Conservation (phyloP, 2,888 invertebrate genomes). For the Toxonevra muliebris region DNA sequence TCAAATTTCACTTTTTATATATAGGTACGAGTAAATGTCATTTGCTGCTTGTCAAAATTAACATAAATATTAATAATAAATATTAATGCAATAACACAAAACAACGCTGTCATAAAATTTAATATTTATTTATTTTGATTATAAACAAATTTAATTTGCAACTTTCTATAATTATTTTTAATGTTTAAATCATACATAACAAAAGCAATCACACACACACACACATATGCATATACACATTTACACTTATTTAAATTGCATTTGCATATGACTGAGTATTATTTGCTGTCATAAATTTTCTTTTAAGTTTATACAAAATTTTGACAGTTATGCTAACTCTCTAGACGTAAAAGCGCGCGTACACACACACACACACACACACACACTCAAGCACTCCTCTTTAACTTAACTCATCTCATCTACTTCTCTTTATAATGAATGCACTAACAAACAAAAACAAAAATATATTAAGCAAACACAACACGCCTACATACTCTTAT, state of each 20-base stretch:
- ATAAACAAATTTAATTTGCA: neutral
- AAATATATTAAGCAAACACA: no score
- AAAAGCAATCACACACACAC: neutral
- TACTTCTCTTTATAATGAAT: no score
- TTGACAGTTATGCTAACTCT: constrained; percentile 14
- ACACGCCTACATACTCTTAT: neutral
- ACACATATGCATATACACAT: neutral
- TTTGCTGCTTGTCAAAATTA: neutral
- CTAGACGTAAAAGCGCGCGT: no score
- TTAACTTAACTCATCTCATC: no score
- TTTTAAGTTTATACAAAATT: neutral
- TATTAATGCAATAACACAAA: neutral
- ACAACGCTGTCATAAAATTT: no score
- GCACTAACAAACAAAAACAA: no score
- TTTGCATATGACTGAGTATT: constrained; percentile 17
- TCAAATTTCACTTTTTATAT: no score
- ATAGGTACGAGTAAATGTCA: no score
- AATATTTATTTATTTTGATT: no score
- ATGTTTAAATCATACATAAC: neutral
- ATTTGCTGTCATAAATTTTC: constrained; percentile 5
- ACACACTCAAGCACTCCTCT: no score
- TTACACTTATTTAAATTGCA: constrained; percentile 17
- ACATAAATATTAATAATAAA: neutral
- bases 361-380: no score
- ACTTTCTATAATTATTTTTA: neutral